Base-by-base conservation (phyloP, 2,113 vertebrate species). In the Indicator indicator region DNA sequence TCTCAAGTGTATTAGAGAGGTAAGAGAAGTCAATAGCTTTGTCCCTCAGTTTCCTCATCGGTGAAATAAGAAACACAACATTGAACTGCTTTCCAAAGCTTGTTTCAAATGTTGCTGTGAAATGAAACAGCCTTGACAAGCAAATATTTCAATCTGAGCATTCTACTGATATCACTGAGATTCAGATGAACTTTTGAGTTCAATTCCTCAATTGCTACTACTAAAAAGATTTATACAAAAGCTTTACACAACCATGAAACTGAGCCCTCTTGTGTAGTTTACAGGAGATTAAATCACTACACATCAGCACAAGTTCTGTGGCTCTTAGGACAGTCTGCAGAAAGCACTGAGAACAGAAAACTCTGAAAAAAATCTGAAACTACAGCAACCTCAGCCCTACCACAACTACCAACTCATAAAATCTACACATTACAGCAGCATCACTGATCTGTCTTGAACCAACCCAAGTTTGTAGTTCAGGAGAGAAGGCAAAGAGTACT, bases 151-250 rank as follows among this genome's bases (percentile, higher is more conserved):
- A 63, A 55, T 58, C 1, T 67, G 75, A 83, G 82, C 64, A 89
- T 88, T 86, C 88, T 83, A 4, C 0, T 72, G 48, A 63, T 58
- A 74, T 30, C 33, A 5, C n/a, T 71, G 78, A 70, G 12, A 9
- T 63, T 55, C 28, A 73, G 16, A 14, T 52, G 33, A 74, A 77
- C 26, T 84, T 59, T 68, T 4, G 32, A 77, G 71, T 82, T 94
- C 86, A 30, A 50, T 75, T 78, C 28, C 59, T 89, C 87, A 92
- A 42, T 1, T 91, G 77, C 79, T 32, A 71, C 44, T 44, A 74
- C 55, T 92, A 72, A 80, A 92, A 90, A 71, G 68, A 73, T 54
- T 40, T 71, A 70, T 28, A 69, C 75, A 90, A 88, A 88, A 91
- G 79, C 81, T 82, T 84, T 67, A 91, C 26, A 12, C 64, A 59